phyloP scores from a whole-genome alignment of 92 coral and sea anemone species.

The Porites lobata region DNA sequence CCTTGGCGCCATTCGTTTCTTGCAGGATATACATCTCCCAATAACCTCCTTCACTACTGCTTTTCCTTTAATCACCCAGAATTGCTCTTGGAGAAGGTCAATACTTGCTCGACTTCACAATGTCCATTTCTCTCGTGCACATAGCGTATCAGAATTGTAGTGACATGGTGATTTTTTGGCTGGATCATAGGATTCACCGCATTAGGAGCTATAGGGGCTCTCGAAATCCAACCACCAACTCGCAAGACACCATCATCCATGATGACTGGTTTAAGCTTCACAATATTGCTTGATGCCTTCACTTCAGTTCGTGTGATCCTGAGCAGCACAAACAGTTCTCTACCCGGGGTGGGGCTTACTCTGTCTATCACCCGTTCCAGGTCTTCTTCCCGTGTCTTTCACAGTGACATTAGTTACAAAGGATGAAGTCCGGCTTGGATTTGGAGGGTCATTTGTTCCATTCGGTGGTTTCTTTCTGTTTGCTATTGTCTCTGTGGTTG shows the following conservation, averaged over 20 bases:
- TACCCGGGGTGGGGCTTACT: no score
- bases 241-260: constrained; percentile 25
- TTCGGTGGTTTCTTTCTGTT: not conserved
- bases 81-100: constrained; percentile 10
- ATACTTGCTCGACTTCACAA: constrained; percentile 66
- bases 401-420: constrained; percentile 49
- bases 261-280: constrained; percentile 59
- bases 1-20: constrained; percentile 31
- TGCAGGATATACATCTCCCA: constrained; percentile 11
- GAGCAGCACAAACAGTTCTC: constrained; percentile 22
- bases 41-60: constrained; percentile 16
- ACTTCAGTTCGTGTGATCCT: constrained; percentile 44
- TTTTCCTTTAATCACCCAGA: constrained; percentile 38
- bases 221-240: constrained; percentile 42
- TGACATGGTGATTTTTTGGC: constrained; percentile 31
- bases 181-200: constrained; percentile 57
- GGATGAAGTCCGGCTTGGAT: not conserved
- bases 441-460: not conserved
- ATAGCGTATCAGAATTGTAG: constrained; percentile 35
- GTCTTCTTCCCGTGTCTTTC: no score
- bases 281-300: constrained; percentile 27
- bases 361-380: no score
- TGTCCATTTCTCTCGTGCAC: constrained; percentile 54
- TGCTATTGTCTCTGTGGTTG: constrained; percentile 3
- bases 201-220: constrained; percentile 56